phyloP scores from a whole-genome alignment of 2,797 vertebrate species.

The Parauchenoglanis ngamensis region DNA sequence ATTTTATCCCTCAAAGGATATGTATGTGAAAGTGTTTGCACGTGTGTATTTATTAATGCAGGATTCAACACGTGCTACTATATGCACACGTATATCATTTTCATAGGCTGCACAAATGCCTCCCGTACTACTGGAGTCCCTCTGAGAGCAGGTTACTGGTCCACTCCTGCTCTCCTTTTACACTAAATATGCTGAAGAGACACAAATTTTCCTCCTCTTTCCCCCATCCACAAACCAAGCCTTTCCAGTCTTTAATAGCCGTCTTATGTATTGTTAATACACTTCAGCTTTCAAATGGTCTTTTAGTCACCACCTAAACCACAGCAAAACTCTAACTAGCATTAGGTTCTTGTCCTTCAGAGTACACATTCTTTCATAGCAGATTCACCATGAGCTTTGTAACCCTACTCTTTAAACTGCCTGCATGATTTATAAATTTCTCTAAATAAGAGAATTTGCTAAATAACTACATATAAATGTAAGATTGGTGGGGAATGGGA shows the following conservation, averaged over 20 bases:
- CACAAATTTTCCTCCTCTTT: background rate
- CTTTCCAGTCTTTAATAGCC: background rate
- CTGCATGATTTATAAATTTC: background rate
- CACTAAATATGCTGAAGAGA: background rate
- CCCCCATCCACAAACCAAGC: too few relatives aligned
- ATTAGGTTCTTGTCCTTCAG: background rate
- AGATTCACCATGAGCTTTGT: background rate
- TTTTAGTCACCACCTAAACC: background rate
- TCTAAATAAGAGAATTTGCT: background rate
- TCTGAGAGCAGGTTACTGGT: too few relatives aligned
- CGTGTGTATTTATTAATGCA: background rate
- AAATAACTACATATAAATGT: background rate
- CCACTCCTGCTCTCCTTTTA: background rate
- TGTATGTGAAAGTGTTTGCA: background rate
- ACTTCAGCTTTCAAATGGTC: background rate
- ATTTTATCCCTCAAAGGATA: background rate
- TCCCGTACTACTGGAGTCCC: too few relatives aligned
- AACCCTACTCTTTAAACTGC: background rate
- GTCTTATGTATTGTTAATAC: background rate
- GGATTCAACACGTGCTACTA: background rate
- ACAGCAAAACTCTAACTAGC: background rate
- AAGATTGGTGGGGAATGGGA: too few relatives aligned
- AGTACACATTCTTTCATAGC: background rate
- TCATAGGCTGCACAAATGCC: too few relatives aligned
- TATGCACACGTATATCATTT: background rate